Evolutionary conservation across 2,113 vertebrate species (phyloP).

Genomic region (Hippocampus abdominalis): DNA sequence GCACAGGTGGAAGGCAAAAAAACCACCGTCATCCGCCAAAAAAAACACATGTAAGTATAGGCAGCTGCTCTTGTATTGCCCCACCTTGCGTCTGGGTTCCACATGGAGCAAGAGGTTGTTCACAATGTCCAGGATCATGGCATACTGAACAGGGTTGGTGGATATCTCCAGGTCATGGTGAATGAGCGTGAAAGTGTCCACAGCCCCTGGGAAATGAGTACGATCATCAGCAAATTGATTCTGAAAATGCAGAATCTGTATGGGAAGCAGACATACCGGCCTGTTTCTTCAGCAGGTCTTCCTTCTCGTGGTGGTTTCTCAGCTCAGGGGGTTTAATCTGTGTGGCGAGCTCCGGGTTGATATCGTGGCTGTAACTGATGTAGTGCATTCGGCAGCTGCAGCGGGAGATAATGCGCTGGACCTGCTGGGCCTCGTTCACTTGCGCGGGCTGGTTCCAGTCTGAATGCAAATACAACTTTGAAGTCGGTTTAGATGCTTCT

Average conservation of each 20-base stretch:
- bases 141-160: slow-evolving; percentile 95
- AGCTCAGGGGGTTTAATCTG: slow-evolving; percentile 94
- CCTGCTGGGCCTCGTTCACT: slow-evolving; percentile 89
- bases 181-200: slow-evolving; percentile 97
- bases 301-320: slow-evolving; percentile 86
- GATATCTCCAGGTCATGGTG: slow-evolving; percentile 97
- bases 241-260: background rate
- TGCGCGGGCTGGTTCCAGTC: slow-evolving; percentile 96
- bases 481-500: background rate
- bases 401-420: slow-evolving; percentile 96
- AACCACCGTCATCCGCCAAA: background rate
- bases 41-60: background rate
- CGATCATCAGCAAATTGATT: background rate
- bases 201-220: slow-evolving; percentile 76
- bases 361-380: slow-evolving; percentile 97
- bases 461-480: slow-evolving; percentile 38
- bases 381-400: slow-evolving; percentile 98
- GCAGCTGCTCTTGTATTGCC: background rate
- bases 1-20: background rate
- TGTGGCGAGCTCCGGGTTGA: slow-evolving; percentile 90
- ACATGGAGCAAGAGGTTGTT: slow-evolving; percentile 95
- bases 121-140: slow-evolving; percentile 98
- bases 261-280: slow-evolving; percentile 75
- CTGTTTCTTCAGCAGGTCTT: slow-evolving; percentile 94
- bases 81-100: slow-evolving; percentile 93